Percentiles rank a stretch among this genome's conserved stretches.
Conservation (phyloP, 2,797 vertebrate species). For the Carcharodon carcharias region DNA sequence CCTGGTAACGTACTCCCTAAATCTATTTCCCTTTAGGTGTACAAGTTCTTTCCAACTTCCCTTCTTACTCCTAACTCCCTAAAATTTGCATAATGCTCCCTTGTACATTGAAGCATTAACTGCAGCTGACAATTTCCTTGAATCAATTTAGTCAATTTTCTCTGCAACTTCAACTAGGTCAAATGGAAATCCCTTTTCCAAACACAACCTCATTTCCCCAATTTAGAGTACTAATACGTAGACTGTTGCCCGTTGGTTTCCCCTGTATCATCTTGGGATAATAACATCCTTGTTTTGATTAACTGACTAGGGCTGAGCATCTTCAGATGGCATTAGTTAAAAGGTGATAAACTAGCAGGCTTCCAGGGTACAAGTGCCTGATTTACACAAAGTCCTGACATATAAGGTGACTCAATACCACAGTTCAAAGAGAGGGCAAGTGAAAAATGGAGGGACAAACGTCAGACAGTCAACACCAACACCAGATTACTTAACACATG, state of each 20-base stretch:
- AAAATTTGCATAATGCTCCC: neutral
- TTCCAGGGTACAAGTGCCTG: neutral
- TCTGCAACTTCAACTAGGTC: neutral
- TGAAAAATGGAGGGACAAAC: neutral
- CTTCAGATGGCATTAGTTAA: neutral
- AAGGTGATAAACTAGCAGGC: neutral
- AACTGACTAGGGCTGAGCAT: neutral
- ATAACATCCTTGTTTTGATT: neutral
- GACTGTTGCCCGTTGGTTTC: neutral
- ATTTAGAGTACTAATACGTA: neutral
- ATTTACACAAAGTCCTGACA: neutral
- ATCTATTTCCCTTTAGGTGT: neutral
- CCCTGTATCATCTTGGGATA: neutral
- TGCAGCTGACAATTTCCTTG: neutral
- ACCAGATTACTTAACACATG: neutral
- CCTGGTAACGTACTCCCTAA: neutral
- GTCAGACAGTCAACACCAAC: neutral
- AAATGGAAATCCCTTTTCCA: slow-evolving; percentile 1
- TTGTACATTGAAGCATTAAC: neutral
- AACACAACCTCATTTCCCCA: neutral
- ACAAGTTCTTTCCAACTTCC: neutral
- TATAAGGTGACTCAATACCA: neutral
- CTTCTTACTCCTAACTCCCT: neutral
- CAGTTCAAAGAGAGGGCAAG: neutral
- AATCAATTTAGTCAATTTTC: neutral